These are phyloP conservation scores for Callithrix jacchus DNA, from an alignment of 2,113 vertebrate species.

Conservation along the genomic window DNA sequence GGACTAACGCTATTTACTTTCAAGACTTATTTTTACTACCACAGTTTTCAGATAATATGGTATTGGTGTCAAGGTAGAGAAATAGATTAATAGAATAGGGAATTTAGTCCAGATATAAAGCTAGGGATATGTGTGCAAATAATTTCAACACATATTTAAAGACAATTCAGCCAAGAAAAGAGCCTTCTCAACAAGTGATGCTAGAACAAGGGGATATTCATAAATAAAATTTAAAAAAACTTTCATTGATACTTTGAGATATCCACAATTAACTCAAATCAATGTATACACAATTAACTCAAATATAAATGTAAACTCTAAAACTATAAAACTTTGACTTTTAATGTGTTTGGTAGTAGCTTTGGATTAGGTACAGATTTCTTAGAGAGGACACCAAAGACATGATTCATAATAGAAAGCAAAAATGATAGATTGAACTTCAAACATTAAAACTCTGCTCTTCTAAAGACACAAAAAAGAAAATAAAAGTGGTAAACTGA, in stretches of 20 bases:
- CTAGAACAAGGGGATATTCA: not conserved
- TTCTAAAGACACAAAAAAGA: not conserved
- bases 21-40: not conserved
- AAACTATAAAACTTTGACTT: not conserved
- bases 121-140: not conserved
- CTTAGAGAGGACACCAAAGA: not conserved
- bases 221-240: not conserved
- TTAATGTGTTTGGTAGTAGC: not conserved
- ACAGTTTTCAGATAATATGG: not conserved
- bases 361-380: not conserved
- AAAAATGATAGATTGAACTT: not conserved
- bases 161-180: too few relatives aligned
- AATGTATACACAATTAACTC: too few relatives aligned
- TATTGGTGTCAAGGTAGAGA: not conserved
- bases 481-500: not conserved
- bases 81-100: not conserved
- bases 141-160: not conserved
- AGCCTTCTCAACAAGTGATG: not conserved
- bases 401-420: not conserved
- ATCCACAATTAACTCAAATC: not conserved
- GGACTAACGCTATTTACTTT: not conserved
- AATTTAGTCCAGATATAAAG: not conserved
- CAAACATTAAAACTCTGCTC: not conserved
- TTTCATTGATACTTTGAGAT: not conserved
- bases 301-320: not conserved